phyloP scores from a whole-genome alignment of 2,888 invertebrate species.

The Dermolepida albohirtum region DNA sequence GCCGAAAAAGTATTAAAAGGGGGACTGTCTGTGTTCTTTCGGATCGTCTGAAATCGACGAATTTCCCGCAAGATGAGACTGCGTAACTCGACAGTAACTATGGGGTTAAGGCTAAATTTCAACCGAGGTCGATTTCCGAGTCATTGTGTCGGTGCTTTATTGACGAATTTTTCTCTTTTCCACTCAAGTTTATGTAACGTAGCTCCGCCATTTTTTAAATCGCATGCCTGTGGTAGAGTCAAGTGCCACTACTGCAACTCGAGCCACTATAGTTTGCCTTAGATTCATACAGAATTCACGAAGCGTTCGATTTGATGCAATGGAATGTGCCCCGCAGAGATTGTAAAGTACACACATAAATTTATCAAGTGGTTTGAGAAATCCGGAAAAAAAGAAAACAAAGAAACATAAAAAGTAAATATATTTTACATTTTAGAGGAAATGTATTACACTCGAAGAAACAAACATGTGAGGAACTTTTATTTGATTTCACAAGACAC shows the following conservation, averaged over 20 bases:
- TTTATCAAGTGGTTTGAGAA: too few species aligned
- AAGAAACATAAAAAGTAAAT: too few species aligned
- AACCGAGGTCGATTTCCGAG: slow-evolving; percentile 48
- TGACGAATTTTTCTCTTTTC: slow-evolving; percentile 30
- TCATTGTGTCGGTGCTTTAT: slow-evolving; percentile 50
- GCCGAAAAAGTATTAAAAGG: slow-evolving; percentile 14
- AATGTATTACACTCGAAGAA: too few species aligned
- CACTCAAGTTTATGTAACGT: slow-evolving; percentile 6
- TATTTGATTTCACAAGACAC: background rate
- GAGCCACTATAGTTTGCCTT: background rate
- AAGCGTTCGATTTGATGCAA: background rate
- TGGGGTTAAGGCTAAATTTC: background rate
- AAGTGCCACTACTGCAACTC: too few species aligned
- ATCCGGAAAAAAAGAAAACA: too few species aligned
- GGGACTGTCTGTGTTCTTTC: slow-evolving; percentile 13
- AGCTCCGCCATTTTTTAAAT: background rate
- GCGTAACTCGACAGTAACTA: background rate
- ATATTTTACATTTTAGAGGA: too few species aligned
- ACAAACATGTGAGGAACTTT: slow-evolving; percentile 2
- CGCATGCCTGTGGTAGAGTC: slow-evolving; percentile 1
- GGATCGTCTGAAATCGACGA: slow-evolving; percentile 4
- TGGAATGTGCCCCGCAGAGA: too few species aligned
- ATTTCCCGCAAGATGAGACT: slow-evolving; percentile 10
- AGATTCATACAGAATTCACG: background rate
- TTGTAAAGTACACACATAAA: background rate